Evolutionary conservation across 2,797 vertebrate genomes (phyloP).

Genomic region (Sparidentex hasta): DNA sequence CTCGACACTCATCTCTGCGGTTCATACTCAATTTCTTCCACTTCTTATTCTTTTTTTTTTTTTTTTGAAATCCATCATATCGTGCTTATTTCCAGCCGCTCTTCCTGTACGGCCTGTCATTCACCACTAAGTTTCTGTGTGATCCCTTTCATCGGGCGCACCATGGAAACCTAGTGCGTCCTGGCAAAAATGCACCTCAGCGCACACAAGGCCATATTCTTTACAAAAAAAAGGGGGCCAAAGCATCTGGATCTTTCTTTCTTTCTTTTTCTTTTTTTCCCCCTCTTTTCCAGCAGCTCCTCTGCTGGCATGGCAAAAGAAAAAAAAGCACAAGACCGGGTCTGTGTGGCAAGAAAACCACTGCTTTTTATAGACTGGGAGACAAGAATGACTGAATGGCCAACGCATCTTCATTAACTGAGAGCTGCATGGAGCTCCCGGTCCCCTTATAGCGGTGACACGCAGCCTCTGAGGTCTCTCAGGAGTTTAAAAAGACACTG

Average conservation of each 20-base stretch:
- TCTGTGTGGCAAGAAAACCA: conserved; percentile 84
- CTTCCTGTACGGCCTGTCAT: conserved; percentile 85
- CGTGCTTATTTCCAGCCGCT: conserved; percentile 72
- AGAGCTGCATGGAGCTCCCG: conserved; percentile 68
- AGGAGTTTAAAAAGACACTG: conserved; percentile 48
- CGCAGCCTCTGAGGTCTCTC: conserved; percentile 60
- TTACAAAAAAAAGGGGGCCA: conserved; percentile 73
- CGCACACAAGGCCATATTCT: conserved; percentile 89
- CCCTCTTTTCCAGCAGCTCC: conserved; percentile 72
- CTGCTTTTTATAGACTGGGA: conserved; percentile 89
- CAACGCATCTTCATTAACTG: conserved; percentile 84
- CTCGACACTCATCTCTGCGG: conserved; percentile 69
- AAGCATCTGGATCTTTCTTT: conserved; percentile 87
- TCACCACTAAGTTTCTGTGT: conserved; percentile 83
- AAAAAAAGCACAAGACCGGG: conserved; percentile 85
- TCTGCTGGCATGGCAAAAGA: conserved; percentile 65
- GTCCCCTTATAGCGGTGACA: conserved; percentile 64
- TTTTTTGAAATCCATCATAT: conserved; percentile 70
- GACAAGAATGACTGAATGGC: conserved; percentile 83
- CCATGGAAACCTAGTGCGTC: conserved; percentile 87
- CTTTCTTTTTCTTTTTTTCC: too few relatives aligned
- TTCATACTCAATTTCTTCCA: conserved; percentile 52
- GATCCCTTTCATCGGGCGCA: conserved; percentile 86
- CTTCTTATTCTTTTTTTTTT: conserved; percentile 23
- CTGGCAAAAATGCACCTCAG: conserved; percentile 89